Conservation (phyloP, 2,113 vertebrate species). For the Callospermophilus lateralis region DNA sequence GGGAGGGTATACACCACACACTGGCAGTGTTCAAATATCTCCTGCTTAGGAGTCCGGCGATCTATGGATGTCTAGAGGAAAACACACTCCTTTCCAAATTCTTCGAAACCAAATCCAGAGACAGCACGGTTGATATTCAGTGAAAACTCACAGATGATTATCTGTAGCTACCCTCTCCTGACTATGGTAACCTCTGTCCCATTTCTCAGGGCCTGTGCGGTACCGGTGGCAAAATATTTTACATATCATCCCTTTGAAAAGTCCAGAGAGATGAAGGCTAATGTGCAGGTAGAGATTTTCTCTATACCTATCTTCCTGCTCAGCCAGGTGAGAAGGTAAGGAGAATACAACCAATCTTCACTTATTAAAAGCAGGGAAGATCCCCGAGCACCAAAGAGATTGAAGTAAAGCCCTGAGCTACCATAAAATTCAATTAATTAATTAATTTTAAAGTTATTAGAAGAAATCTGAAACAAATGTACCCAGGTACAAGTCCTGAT, state of each 20-base stretch:
- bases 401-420: background rate
- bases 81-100: conserved; percentile 27
- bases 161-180: background rate
- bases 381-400: background rate
- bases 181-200: background rate
- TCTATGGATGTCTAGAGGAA: background rate
- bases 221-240: background rate
- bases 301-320: background rate
- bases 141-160: background rate
- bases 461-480: background rate
- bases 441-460: conserved; percentile 18
- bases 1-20: too few relatives aligned
- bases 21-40: background rate
- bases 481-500: background rate
- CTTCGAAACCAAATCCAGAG: background rate
- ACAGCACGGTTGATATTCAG: background rate
- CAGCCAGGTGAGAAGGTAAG: background rate
- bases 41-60: background rate
- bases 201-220: background rate
- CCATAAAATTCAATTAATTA: background rate
- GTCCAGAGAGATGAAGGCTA: background rate
- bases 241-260: background rate
- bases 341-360: background rate
- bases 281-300: background rate
- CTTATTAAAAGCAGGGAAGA: background rate